phyloP scores from a whole-genome alignment of 2,113 vertebrate genomes.

The Marcusenius ussheri region DNA sequence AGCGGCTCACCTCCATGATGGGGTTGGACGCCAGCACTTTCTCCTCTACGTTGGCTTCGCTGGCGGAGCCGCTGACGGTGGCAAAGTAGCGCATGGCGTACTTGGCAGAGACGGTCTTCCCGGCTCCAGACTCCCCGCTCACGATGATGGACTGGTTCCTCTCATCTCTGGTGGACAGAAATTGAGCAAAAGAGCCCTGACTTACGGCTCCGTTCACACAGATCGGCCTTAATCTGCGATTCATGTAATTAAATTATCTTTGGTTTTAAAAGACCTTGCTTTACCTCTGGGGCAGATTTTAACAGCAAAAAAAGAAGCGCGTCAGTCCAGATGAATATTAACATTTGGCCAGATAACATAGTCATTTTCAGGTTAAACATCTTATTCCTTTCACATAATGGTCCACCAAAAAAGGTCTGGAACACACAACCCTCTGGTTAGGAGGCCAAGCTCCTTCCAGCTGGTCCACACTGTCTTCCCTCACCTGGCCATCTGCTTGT shows the following conservation, averaged over 20 bases:
- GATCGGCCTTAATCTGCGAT: not conserved
- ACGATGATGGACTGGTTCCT: slow-evolving; percentile 96
- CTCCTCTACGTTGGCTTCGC: slow-evolving; percentile 81
- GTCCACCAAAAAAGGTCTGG: not conserved
- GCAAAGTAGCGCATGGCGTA: slow-evolving; percentile 97
- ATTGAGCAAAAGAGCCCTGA: not conserved
- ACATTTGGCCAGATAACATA: not conserved
- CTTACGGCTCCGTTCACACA: not conserved
- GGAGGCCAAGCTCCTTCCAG: not conserved
- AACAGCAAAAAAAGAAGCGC: not conserved
- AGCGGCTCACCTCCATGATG: slow-evolving; percentile 88
- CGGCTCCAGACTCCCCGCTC: slow-evolving; percentile 93
- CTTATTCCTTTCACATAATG: not conserved
- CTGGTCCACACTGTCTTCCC: not conserved
- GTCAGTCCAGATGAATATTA: not conserved
- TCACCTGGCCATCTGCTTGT: slow-evolving; percentile 95
- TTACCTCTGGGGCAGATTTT: not conserved
- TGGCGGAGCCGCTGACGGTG: slow-evolving; percentile 82
- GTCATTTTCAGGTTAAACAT: not conserved
- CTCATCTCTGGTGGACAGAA: slow-evolving; percentile 66
- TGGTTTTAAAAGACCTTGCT: not conserved
- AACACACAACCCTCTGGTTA: not conserved
- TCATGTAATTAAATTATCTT: not conserved
- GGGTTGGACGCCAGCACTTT: slow-evolving; percentile 91
- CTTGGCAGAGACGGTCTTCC: slow-evolving; percentile 95